Percentiles rank a stretch among this genome's conserved stretches.
Evolutionary conservation across 1,140 invertebrate species (phyloP).

Genomic region (Vollenhovia emeryi): DNA sequence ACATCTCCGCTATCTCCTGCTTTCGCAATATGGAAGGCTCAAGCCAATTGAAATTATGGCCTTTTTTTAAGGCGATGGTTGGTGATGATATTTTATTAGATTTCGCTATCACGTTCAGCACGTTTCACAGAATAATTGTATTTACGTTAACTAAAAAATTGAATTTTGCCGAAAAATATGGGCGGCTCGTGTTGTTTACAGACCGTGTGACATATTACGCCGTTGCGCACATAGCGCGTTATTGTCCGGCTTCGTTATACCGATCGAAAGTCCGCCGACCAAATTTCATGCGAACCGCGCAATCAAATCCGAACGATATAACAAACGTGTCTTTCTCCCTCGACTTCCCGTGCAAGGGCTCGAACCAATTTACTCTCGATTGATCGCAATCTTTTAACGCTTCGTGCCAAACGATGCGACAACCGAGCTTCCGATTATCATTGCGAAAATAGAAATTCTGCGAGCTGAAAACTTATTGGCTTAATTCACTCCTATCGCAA

Average conservation of each 20-base stretch:
- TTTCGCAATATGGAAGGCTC: no score
- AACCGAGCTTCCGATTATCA: not conserved
- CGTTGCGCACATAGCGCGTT: slow-evolving; percentile 25
- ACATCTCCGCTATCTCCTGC: no score
- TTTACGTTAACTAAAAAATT: slow-evolving; percentile 46
- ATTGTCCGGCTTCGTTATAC: slow-evolving; percentile 44
- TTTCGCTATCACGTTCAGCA: not conserved
- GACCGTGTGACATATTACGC: slow-evolving; percentile 36
- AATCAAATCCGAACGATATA: slow-evolving; percentile 30
- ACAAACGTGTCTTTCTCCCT: slow-evolving; percentile 11
- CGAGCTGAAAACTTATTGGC: not conserved
- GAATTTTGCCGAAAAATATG: slow-evolving; percentile 38
- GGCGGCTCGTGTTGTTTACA: slow-evolving; percentile 46
- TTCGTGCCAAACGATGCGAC: not conserved
- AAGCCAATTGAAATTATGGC: no score
- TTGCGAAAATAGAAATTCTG: slow-evolving; percentile 16
- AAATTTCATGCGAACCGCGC: slow-evolving; percentile 31
- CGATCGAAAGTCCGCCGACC: slow-evolving; percentile 37
- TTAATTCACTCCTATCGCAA: not conserved
- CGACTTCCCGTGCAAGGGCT: not conserved
- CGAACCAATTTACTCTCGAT: not conserved
- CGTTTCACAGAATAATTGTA: slow-evolving; percentile 33
- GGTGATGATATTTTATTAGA: slow-evolving; percentile 21
- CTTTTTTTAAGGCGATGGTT: no score
- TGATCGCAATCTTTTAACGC: slow-evolving; percentile 28